phyloP scores from a whole-genome alignment of 2,113 vertebrate genomes.

The Tylochromis polylepis region DNA sequence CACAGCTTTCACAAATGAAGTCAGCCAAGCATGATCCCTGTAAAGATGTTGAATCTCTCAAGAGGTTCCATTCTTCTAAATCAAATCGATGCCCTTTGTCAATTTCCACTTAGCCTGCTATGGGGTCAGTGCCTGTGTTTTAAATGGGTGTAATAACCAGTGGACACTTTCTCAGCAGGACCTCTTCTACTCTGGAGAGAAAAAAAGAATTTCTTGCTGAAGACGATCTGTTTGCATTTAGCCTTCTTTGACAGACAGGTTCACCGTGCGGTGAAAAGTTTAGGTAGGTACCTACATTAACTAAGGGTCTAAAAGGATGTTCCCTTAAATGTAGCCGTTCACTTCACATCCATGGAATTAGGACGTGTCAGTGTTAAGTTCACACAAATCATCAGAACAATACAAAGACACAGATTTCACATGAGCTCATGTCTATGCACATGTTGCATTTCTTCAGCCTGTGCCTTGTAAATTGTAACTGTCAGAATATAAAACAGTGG shows the following conservation, averaged over 20 bases:
- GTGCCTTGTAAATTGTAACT: neutral
- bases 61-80: slow-evolving; percentile 3
- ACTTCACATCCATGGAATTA: neutral
- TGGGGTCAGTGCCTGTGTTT: slow-evolving; percentile 13
- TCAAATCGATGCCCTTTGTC: slow-evolving; percentile 39
- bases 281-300: neutral
- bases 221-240: neutral
- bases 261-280: neutral
- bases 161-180: neutral
- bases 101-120: slow-evolving; percentile 13
- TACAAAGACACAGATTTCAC: neutral
- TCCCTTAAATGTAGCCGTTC: neutral
- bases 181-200: neutral
- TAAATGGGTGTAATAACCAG: slow-evolving; percentile 21
- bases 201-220: neutral
- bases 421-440: neutral
- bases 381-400: neutral
- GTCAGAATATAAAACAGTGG: neutral
- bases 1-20: neutral
- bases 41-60: slow-evolving; percentile 16
- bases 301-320: neutral
- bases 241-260: neutral
- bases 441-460: neutral
- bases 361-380: neutral
- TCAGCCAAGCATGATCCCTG: neutral